Percentiles rank a stretch among this genome's conserved stretches.
phyloP scores from a whole-genome alignment of 2,113 vertebrate species.

The Fulica atra region DNA sequence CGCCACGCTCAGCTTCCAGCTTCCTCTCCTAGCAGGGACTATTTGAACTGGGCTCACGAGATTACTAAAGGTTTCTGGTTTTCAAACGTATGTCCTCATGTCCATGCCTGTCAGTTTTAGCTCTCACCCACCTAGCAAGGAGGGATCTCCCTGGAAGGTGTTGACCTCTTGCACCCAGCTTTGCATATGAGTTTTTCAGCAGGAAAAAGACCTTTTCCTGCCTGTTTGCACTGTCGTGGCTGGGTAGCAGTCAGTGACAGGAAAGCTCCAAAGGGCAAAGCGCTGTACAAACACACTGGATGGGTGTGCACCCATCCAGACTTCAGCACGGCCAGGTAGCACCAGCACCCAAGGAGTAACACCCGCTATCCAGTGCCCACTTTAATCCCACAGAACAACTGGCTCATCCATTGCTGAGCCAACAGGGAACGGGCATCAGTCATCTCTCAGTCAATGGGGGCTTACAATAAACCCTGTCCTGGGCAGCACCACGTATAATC shows the following conservation, averaged over 20 bases:
- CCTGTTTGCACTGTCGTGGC: not conserved
- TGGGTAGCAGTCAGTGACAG: not conserved
- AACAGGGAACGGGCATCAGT: not conserved
- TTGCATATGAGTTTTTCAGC: not conserved
- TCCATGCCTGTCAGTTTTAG: not conserved
- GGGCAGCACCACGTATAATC: not conserved
- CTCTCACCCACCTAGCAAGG: not conserved
- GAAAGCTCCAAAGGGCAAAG: not conserved
- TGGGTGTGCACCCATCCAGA: not conserved
- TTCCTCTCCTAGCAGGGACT: not conserved
- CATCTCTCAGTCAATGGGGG: not conserved
- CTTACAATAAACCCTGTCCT: not conserved
- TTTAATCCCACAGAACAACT: not conserved
- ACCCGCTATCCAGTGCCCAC: not conserved
- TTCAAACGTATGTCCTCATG: not conserved
- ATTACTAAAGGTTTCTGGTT: not conserved
- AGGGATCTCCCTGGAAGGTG: not conserved
- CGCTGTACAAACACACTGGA: accelerated
- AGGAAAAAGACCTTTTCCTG: not conserved
- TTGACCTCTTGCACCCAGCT: not conserved
- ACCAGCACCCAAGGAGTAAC: not conserved
- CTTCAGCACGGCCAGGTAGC: not conserved
- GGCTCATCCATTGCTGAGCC: not conserved
- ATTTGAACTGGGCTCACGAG: conserved; percentile 13
- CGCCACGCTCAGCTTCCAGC: not conserved